These are phyloP conservation scores for Cyclopterus lumpus DNA, from an alignment of 2,797 vertebrate species.

Conservation along the genomic window DNA sequence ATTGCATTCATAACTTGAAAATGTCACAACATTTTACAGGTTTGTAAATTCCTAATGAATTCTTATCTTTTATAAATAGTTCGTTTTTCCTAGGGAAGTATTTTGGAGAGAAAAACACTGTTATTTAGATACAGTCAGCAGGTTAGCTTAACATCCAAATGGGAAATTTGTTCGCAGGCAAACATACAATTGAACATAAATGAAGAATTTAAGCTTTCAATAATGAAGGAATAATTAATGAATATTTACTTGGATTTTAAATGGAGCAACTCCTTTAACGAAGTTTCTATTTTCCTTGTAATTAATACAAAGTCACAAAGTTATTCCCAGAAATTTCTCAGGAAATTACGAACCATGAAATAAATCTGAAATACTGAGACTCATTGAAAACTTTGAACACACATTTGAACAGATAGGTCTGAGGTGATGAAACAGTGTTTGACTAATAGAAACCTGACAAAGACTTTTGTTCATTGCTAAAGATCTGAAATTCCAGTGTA, in stretches of 20 bases:
- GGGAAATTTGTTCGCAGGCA: slow-evolving; percentile 1
- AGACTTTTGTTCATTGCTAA: slow-evolving; percentile 40
- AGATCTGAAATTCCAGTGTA: slow-evolving; percentile 35
- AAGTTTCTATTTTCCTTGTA: background rate
- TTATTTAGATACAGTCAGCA: slow-evolving; percentile 5
- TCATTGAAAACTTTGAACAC: slow-evolving; percentile 12
- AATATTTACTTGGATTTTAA: background rate
- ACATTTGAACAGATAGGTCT: slow-evolving; percentile 1
- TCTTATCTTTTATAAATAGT: background rate
- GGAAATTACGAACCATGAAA: slow-evolving; percentile 25
- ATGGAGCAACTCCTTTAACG: background rate
- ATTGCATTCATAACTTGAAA: slow-evolving; percentile 25
- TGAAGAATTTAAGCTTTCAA: background rate
- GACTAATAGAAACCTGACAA: slow-evolving; percentile 34
- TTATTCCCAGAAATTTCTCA: background rate
- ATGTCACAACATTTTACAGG: slow-evolving; percentile 10
- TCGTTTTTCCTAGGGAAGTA: background rate
- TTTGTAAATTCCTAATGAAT: slow-evolving; percentile 16
- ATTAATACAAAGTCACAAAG: background rate
- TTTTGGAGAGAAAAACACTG: slow-evolving; percentile 1
- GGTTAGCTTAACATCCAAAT: background rate
- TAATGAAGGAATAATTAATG: background rate
- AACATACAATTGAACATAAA: background rate
- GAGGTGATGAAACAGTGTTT: slow-evolving; percentile 43
- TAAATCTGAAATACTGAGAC: background rate